Conservation (phyloP, 2,113 vertebrate genomes). For the Gambusia affinis region DNA sequence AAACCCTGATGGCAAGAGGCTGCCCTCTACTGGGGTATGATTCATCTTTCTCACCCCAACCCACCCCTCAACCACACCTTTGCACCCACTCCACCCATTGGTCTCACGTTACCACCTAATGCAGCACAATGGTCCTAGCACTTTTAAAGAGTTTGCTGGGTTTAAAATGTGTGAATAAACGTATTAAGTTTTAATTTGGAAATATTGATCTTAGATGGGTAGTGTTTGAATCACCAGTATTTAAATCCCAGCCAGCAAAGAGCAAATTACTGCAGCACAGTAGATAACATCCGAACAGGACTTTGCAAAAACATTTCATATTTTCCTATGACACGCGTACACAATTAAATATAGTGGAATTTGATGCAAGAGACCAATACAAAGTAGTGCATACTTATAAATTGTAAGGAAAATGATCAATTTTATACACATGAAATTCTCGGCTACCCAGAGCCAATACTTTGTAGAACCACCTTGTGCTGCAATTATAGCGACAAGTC, state of each 20-base stretch:
- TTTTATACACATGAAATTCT: neutral
- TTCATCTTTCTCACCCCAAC: neutral
- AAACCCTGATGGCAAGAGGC: constrained; percentile 84
- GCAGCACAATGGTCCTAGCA: neutral
- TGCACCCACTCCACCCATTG: constrained; percentile 26
- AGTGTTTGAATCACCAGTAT: neutral
- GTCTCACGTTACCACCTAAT: constrained; percentile 2
- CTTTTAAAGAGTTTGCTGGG: neutral
- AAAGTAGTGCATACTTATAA: neutral
- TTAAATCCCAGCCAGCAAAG: neutral
- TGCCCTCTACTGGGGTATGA: constrained; percentile 86
- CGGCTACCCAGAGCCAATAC: neutral
- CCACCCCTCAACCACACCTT: constrained; percentile 3
- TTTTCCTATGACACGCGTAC: too few relatives aligned
- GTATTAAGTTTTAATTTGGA: neutral
- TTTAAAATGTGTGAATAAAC: neutral
- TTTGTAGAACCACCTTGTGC: neutral
- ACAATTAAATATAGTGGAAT: neutral
- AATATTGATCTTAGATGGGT: neutral
- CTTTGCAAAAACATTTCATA: too few relatives aligned
- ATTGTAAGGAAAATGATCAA: neutral
- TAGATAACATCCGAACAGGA: neutral
- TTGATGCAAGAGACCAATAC: neutral
- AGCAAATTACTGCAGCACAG: neutral
- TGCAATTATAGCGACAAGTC: too few relatives aligned